These are phyloP conservation scores for Tolmerus cingulatus DNA, from an alignment of 2,888 invertebrate species.

Conservation along the genomic window DNA sequence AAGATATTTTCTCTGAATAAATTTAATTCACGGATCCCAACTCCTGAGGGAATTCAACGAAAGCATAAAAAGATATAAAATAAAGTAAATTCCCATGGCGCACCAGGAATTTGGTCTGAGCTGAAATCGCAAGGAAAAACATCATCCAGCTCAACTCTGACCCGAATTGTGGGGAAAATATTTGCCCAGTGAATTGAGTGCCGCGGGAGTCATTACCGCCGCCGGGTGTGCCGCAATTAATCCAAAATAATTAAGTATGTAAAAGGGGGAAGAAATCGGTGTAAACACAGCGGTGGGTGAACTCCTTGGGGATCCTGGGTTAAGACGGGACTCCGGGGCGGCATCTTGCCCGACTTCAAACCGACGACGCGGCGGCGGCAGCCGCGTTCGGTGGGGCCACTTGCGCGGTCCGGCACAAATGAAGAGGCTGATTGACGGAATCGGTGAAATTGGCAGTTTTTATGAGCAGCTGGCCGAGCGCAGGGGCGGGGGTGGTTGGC, in stretches of 20 bases:
- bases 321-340: not conserved
- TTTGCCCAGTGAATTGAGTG: not conserved
- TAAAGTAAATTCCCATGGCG: not conserved
- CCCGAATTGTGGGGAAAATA: not conserved
- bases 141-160: not conserved
- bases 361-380: not conserved
- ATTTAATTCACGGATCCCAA: not conserved
- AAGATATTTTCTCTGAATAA: not conserved
- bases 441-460: slow-evolving; percentile 16
- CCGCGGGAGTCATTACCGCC: not conserved
- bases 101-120: not conserved
- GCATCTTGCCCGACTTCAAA: not conserved
- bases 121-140: not conserved
- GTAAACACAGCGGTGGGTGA: not conserved
- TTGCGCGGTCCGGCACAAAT: not conserved
- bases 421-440: not conserved
- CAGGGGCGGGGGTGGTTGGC: not conserved
- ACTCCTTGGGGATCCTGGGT: not conserved
- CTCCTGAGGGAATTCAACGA: not conserved
- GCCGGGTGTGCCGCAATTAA: slow-evolving; percentile 25
- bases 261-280: not conserved
- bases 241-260: slow-evolving; percentile 36
- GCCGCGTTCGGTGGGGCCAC: not conserved
- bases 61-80: not conserved
- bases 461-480: not conserved